Evolutionary conservation across 1,140 invertebrate species (phyloP), one percentile per base, ranked within the genome.

Genomic region (Ceratoteleas bidentatus): DNA sequence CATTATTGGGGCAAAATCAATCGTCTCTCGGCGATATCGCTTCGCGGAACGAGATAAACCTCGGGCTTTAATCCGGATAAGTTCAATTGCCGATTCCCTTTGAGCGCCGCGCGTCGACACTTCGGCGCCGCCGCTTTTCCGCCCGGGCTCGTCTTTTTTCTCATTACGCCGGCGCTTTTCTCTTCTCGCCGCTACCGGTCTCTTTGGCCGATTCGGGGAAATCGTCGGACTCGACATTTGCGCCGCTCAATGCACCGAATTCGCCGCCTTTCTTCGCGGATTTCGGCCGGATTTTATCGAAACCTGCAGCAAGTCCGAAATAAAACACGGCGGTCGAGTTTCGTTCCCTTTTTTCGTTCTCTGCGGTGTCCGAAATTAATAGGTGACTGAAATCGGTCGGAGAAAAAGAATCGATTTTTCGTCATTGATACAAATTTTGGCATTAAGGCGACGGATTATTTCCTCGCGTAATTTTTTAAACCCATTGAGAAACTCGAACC

Each of bases 1-100:
- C 83, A 88, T 90, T 89, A 90, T 88, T 85, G 75, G 87, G 81
- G 40, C 77, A 64, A 87, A 90, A 90, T 91, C 89, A 89, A 91
- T 90, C 90, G 85, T 81, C 85, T 88, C 88, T 88, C 85, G 80
- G 86, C 61, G 87, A 88, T 88, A 87, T 87, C 86, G 85, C 38
- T 83, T 85, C 84, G 84, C 64, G 83, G 82, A 84, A 85, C 76
- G 52, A 88, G 79, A 85, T 79, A 81, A 85, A 80, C 53, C 82
- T 69, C 73, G 52, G 65, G 3, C 57, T 83, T 82, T 88, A 88
- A 87, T 88, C 87, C 87, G 86, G 85, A 87, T 87, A 84, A 89
- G 87, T 65, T 85, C 73, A 70, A 73, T 57, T 81, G 58, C 40
- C 77, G 38, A 24, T 36, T 69, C 49, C 49, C 81, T 85, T 85